phyloP scores from a whole-genome alignment of 2,797 vertebrate genomes.

The Kryptolebias ocellatus region DNA sequence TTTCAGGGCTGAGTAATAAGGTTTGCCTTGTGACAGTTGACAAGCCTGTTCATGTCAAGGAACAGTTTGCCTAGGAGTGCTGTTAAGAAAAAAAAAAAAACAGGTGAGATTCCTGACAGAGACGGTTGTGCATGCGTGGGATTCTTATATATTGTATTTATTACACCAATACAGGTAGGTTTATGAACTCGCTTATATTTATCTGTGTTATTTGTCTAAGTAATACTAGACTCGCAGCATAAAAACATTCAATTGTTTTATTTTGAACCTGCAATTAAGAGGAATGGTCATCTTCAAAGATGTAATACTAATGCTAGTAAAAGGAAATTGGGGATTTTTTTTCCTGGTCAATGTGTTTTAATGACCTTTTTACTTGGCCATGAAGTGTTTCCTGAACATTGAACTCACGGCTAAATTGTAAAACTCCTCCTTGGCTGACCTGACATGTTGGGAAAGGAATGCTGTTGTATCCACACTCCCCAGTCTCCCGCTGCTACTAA shows the following conservation, averaged over 20 bases:
- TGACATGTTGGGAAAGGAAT: conserved; percentile 86
- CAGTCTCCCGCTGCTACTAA: conserved; percentile 82
- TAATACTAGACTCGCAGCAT: background rate
- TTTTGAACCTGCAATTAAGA: conserved; percentile 3
- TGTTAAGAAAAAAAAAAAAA: conserved; percentile 41
- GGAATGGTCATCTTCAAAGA: conserved; percentile 23
- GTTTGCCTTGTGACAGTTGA: conserved; percentile 34
- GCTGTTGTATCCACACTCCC: conserved; percentile 76
- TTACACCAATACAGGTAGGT: conserved; percentile 64
- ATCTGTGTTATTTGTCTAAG: conserved; percentile 2
- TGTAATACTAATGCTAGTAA: conserved; percentile 27
- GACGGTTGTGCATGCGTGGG: conserved; percentile 48
- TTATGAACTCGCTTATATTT: conserved; percentile 1
- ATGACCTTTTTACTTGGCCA: conserved; percentile 54
- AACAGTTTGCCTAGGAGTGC: conserved; percentile 52
- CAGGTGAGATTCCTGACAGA: conserved; percentile 64
- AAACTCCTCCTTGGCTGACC: conserved; percentile 74
- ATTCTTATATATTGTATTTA: conserved; percentile 46
- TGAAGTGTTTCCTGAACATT: conserved; percentile 56
- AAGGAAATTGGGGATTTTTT: conserved; percentile 40
- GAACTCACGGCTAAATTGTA: conserved; percentile 57
- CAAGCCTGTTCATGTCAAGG: conserved; percentile 76
- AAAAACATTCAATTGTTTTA: background rate
- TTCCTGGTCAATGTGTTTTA: conserved; percentile 67
- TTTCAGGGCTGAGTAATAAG: conserved; percentile 39